A percentile compares a stretch with the other conserved stretches of the same genome.
Conservation (phyloP, 2,113 vertebrate genomes). For the Macaca nemestrina region DNA sequence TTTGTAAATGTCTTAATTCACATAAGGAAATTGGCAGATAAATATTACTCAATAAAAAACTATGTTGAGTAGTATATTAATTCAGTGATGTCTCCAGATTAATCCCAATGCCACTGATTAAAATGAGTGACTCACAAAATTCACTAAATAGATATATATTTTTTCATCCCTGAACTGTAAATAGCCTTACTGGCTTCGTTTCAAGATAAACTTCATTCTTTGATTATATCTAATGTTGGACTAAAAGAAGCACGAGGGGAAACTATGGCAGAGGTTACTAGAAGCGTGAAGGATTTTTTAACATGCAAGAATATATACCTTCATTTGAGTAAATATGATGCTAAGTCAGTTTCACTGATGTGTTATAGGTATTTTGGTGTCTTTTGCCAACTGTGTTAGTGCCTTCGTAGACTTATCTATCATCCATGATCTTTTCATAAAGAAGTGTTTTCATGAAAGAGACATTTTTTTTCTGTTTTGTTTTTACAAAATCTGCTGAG, state of each 20-base stretch:
- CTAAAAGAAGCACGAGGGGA: background rate
- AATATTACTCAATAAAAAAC: background rate
- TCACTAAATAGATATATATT: background rate
- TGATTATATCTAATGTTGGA: background rate
- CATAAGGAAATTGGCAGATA: background rate
- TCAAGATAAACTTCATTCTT: background rate
- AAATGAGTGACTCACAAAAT: background rate
- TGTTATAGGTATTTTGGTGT: background rate
- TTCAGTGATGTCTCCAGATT: background rate
- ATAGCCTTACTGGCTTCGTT: background rate
- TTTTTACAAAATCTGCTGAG: background rate
- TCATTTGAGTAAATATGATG: background rate
- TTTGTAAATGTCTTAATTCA: slow-evolving; percentile 9
- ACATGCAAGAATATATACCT: background rate
- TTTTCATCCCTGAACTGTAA: background rate
- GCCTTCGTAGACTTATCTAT: background rate
- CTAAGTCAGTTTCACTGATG: background rate
- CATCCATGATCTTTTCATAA: background rate
- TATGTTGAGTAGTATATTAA: background rate
- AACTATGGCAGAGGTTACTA: background rate
- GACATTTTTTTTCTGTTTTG: too few species aligned
- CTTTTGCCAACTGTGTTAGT: background rate
- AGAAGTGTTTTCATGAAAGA: background rate
- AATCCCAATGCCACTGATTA: background rate
- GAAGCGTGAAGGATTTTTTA: background rate